Evolutionary conservation across 2,113 vertebrate species (phyloP).

Genomic region (Anas platyrhynchos): DNA sequence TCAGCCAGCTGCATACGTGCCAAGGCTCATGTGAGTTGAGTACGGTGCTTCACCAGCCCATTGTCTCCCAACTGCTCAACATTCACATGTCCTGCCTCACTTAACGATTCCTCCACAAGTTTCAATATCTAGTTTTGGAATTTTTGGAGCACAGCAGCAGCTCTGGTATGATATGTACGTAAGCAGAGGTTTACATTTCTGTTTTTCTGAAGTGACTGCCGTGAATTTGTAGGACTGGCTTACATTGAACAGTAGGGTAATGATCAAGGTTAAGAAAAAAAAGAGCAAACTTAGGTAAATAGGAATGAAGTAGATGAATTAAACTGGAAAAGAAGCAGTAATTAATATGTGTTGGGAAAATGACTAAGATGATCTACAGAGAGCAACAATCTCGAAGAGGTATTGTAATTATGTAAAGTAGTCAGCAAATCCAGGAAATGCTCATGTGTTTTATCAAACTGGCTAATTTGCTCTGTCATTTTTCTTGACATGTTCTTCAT

Average conservation of each 20-base stretch:
- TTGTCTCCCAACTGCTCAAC: no score
- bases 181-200: neutral
- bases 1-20: no score
- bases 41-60: no score
- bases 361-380: neutral
- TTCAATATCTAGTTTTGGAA: neutral
- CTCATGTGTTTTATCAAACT: constrained; percentile 30
- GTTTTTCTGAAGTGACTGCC: neutral
- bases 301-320: constrained; percentile 2
- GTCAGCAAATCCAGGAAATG: neutral
- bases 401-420: constrained; percentile 24
- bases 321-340: neutral
- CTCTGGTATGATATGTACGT: neutral
- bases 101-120: no score
- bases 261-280: neutral
- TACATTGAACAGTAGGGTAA: neutral
- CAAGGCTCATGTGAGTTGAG: no score
- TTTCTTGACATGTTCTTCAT: neutral
- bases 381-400: neutral
- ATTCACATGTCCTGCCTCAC: no score
- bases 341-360: constrained; percentile 21
- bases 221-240: neutral
- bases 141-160: neutral
- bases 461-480: constrained; percentile 21
- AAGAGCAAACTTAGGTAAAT: neutral